Conservation (phyloP, 2,888 invertebrate species). For the Eretmocerus hayati region DNA sequence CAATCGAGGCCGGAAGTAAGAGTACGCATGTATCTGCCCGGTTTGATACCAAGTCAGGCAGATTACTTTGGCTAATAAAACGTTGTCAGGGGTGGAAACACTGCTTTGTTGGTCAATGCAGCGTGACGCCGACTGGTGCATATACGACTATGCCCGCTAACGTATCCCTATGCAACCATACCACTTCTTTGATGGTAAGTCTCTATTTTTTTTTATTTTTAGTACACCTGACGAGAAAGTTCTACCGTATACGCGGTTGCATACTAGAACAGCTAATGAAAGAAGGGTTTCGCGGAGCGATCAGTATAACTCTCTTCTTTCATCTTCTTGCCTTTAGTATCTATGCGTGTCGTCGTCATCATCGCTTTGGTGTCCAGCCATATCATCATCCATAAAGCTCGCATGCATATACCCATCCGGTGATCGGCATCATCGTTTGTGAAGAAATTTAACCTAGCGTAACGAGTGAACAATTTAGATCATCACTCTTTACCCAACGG, state of each 20-base stretch:
- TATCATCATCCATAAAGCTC: too few relatives aligned
- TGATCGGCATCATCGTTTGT: too few relatives aligned
- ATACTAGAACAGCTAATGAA: conserved; percentile 17
- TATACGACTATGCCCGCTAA: not conserved
- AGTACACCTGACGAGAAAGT: conserved; percentile 1
- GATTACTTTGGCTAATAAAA: conserved; percentile 42
- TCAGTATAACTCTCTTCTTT: conserved; percentile 16
- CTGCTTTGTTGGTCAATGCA: conserved; percentile 31
- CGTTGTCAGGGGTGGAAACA: conserved; percentile 29
- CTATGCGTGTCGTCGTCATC: not conserved
- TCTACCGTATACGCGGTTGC: conserved; percentile 6
- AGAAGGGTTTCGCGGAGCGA: conserved; percentile 1
- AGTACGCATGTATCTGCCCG: conserved; percentile 42
- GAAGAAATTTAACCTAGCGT: too few relatives aligned
- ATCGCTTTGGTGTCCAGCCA: too few relatives aligned
- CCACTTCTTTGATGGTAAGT: too few relatives aligned
- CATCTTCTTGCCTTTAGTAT: conserved; percentile 8
- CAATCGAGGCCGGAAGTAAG: conserved; percentile 43
- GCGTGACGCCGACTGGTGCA: conserved; percentile 27
- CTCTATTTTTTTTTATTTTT: conserved; percentile 22
- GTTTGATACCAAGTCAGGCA: conserved; percentile 46
- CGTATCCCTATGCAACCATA: not conserved
- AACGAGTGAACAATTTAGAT: too few relatives aligned
- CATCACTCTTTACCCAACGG: too few relatives aligned
- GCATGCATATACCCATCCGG: too few relatives aligned